A percentile compares a stretch with the other conserved stretches of the same genome.
Evolutionary conservation across 1,140 invertebrate genomes (phyloP).

Genomic region (Thereuonema tuberculata): DNA sequence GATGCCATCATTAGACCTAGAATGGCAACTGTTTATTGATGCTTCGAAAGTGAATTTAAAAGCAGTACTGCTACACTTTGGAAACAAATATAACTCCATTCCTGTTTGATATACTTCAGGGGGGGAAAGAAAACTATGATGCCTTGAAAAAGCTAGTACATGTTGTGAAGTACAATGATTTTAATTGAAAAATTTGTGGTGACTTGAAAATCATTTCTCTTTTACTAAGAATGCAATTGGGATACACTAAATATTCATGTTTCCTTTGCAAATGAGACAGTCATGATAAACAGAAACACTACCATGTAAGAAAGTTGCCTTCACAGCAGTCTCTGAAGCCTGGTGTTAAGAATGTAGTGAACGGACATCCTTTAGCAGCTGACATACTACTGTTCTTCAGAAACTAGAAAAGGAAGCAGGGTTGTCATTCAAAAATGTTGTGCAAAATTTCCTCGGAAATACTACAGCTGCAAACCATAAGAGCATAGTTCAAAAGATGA

Average conservation of each 20-base stretch:
- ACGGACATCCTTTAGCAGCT: not conserved
- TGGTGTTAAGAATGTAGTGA: not conserved
- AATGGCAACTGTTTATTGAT: not conserved
- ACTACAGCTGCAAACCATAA: too few species aligned
- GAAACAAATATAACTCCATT: not conserved
- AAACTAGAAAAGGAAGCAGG: too few species aligned
- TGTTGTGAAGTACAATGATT: not conserved
- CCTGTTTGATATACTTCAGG: not conserved
- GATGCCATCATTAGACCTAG: not conserved
- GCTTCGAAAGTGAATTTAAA: not conserved
- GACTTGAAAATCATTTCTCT: not conserved
- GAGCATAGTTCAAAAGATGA: too few species aligned
- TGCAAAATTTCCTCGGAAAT: too few species aligned
- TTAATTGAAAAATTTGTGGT: not conserved
- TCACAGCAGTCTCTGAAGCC: not conserved
- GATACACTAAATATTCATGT: not conserved
- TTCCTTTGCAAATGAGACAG: not conserved
- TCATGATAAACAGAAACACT: not conserved
- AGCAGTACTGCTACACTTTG: not conserved
- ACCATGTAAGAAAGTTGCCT: not conserved
- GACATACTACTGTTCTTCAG: too few species aligned
- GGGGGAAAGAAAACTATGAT: not conserved
- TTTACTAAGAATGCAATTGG: not conserved
- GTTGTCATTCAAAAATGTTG: too few species aligned
- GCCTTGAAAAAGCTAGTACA: not conserved